A percentile compares a stretch with the other conserved stretches of the same genome.
Evolutionary conservation across 2,888 invertebrate species (phyloP).

Genomic region (Leptarthrus brevirostris): DNA sequence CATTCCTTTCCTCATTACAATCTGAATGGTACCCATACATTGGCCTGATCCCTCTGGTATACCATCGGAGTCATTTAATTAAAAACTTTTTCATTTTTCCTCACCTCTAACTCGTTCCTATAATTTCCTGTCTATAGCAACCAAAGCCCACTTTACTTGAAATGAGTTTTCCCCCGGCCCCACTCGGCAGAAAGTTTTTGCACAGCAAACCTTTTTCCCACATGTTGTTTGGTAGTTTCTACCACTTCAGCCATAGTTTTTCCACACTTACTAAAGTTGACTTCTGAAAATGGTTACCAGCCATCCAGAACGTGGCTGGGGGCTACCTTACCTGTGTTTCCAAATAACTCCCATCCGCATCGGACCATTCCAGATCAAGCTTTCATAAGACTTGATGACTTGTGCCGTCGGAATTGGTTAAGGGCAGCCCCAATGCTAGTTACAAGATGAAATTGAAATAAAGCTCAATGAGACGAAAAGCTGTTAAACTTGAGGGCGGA

Average conservation of each 20-base stretch:
- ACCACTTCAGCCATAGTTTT: background rate
- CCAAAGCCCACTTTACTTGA: background rate
- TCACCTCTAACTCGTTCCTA: background rate
- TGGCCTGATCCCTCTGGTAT: background rate
- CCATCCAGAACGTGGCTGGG: background rate
- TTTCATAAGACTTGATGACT: background rate
- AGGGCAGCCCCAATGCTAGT: background rate
- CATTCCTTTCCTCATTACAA: background rate
- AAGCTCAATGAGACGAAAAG: conserved; percentile 10
- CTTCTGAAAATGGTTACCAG: background rate
- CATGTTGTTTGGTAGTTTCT: conserved; percentile 1
- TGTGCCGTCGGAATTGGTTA: background rate
- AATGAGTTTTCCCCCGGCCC: background rate
- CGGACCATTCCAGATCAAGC: background rate
- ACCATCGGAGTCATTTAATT: conserved; percentile 4
- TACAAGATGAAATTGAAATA: conserved; percentile 15
- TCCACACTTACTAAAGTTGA: background rate
- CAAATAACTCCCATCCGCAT: background rate
- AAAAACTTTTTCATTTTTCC: conserved; percentile 9
- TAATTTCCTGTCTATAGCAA: background rate
- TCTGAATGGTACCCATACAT: background rate
- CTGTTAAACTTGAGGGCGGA: background rate
- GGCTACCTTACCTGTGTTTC: background rate
- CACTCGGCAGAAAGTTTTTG: background rate
- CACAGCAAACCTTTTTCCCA: background rate